These are phyloP conservation scores for Zaprionus taronus DNA, from an alignment of 1,140 invertebrate species.

Conservation along the genomic window DNA sequence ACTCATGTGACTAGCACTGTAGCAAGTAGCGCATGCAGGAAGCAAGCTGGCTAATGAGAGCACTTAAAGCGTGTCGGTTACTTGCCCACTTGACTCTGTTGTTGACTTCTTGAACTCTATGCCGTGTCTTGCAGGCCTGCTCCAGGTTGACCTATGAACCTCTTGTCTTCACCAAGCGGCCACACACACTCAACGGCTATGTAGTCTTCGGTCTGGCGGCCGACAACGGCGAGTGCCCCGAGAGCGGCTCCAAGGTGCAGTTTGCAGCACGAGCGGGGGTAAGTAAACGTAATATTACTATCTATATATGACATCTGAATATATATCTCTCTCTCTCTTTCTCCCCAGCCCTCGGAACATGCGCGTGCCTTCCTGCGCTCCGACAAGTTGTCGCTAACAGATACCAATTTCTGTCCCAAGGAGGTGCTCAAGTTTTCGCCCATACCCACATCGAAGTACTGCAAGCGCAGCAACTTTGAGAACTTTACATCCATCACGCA, in stretches of 20 bases:
- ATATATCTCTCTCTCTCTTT: neutral
- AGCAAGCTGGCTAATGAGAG: constrained; percentile 41
- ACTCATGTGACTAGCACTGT: constrained; percentile 2
- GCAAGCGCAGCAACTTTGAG: constrained; percentile 81
- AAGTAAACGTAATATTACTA: constrained; percentile 37
- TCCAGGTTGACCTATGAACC: constrained; percentile 77
- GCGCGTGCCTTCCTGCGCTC: constrained; percentile 73
- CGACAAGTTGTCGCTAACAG: constrained; percentile 72
- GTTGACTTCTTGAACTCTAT: constrained; percentile 32
- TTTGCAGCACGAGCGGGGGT: constrained; percentile 76
- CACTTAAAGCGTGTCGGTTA: constrained; percentile 40
- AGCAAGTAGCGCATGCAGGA: constrained; percentile 16
- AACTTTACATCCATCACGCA: constrained; percentile 81
- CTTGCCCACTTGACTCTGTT: constrained; percentile 28
- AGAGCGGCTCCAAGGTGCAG: constrained; percentile 63
- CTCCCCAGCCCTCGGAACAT: constrained; percentile 75
- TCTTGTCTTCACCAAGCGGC: constrained; percentile 81
- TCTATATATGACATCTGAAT: neutral
- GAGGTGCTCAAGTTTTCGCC: constrained; percentile 82
- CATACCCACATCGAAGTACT: constrained; percentile 79
- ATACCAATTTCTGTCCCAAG: constrained; percentile 80
- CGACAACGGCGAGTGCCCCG: constrained; percentile 65
- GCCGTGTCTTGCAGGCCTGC: constrained; percentile 63
- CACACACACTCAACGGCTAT: constrained; percentile 75
- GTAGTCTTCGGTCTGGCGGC: constrained; percentile 72